phyloP scores from a whole-genome alignment of 2,797 vertebrate genomes.

The Chiloscyllium punctatum region DNA sequence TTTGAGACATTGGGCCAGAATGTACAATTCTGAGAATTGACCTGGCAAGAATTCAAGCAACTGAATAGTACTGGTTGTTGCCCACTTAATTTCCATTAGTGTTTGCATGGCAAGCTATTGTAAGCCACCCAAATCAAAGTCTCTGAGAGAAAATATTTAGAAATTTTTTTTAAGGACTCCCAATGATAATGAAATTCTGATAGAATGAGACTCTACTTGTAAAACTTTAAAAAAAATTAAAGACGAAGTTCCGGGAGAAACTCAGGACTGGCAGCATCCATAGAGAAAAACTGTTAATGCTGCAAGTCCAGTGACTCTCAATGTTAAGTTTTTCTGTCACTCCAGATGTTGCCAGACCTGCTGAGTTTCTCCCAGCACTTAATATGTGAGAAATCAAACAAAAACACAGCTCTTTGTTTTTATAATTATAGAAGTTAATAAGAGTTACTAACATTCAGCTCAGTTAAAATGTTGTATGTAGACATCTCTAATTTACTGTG shows the following conservation, averaged over 20 bases:
- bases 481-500: not conserved
- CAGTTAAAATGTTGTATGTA: not conserved
- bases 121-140: not conserved
- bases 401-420: too few relatives aligned
- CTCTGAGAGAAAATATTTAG: not conserved
- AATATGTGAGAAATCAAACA: too few relatives aligned
- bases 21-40: not conserved
- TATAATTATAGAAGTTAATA: not conserved
- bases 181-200: not conserved
- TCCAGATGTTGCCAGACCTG: too few relatives aligned
- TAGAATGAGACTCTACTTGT: not conserved
- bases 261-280: too few relatives aligned
- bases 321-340: too few relatives aligned
- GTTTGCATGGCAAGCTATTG: not conserved
- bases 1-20: not conserved
- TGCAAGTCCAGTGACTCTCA: too few relatives aligned
- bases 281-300: too few relatives aligned
- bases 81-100: not conserved
- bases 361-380: too few relatives aligned
- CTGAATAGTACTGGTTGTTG: not conserved
- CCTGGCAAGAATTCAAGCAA: too few relatives aligned
- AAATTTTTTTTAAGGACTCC: not conserved
- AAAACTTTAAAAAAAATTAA: not conserved
- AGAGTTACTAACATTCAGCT: not conserved
- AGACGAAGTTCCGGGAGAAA: too few relatives aligned